These are phyloP conservation scores for Rhabdornis inornatus DNA, from an alignment of 2,113 vertebrate genomes.

Conservation along the genomic window DNA sequence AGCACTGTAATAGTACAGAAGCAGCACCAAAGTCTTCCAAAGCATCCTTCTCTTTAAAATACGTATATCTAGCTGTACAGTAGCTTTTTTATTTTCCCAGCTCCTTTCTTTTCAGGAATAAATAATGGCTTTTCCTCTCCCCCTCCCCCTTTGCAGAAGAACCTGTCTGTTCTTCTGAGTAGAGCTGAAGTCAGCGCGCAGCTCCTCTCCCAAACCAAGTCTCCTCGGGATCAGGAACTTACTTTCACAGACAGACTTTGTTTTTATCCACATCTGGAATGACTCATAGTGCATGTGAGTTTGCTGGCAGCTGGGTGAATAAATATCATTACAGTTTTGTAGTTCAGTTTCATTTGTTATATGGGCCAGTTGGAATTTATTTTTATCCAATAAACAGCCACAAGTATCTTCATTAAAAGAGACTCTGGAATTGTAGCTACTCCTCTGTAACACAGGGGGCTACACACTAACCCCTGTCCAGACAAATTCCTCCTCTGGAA, in stretches of 20 bases:
- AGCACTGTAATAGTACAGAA: conserved; percentile 67
- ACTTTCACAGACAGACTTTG: conserved; percentile 76
- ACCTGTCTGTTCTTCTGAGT: conserved; percentile 22
- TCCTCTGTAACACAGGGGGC: neutral
- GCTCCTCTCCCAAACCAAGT: conserved; percentile 60
- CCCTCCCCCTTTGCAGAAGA: conserved; percentile 20
- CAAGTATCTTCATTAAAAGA: conserved; percentile 55
- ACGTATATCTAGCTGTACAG: neutral
- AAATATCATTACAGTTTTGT: conserved; percentile 78
- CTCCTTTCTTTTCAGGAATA: conserved; percentile 22
- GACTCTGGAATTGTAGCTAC: neutral
- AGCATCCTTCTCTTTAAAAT: conserved; percentile 57
- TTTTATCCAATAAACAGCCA: conserved; percentile 69
- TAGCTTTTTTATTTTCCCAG: neutral
- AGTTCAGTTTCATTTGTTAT: conserved; percentile 73
- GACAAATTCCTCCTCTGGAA: neutral
- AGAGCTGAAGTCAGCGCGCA: conserved; percentile 10
- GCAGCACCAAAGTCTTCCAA: conserved; percentile 67
- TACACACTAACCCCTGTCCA: neutral
- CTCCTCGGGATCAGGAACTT: conserved; percentile 71
- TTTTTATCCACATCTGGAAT: conserved; percentile 84
- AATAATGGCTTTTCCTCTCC: neutral
- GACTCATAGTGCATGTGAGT: conserved; percentile 82
- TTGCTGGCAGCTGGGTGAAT: conserved; percentile 74
- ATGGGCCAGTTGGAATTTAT: conserved; percentile 73